Conservation (phyloP, 64 coral and sea anemone genomes). For the Porites australiensis region DNA sequence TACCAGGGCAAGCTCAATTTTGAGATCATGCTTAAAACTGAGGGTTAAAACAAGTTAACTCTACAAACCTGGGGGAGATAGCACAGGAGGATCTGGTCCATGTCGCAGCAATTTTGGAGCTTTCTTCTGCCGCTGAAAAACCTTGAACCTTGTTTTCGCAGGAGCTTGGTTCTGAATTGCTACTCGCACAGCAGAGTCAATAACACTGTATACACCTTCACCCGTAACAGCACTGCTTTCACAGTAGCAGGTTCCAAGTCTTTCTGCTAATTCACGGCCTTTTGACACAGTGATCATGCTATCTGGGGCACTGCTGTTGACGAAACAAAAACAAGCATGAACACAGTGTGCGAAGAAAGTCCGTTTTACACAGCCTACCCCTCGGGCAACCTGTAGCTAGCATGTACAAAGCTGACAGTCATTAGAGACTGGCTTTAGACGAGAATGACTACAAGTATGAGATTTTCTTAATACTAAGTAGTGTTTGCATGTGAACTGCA, state of each 20-base stretch:
- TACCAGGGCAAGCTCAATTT: too few species aligned
- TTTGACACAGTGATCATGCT: constrained; percentile 50
- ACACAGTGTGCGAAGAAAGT: background rate
- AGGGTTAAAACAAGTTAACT: background rate
- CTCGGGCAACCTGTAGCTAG: too few species aligned
- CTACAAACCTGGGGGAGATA: constrained; percentile 56
- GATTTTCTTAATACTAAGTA: too few species aligned
- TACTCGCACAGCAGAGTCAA: constrained; percentile 46
- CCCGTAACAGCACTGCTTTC: constrained; percentile 55
- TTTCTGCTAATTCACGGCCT: constrained; percentile 47
- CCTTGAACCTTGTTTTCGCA: constrained; percentile 20
- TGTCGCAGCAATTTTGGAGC: constrained; percentile 30
- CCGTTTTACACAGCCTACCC: too few species aligned
- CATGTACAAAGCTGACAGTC: too few species aligned
- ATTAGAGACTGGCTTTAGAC: too few species aligned
- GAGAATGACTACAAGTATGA: too few species aligned
- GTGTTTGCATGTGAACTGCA: too few species aligned
- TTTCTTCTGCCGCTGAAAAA: constrained; percentile 44
- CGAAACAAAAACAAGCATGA: background rate
- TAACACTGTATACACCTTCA: constrained; percentile 35
- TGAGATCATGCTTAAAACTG: too few species aligned
- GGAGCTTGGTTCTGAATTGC: constrained; percentile 26
- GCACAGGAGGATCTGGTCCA: constrained; percentile 45
- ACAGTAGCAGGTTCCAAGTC: constrained; percentile 45
- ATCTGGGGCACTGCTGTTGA: constrained; percentile 28